These are phyloP conservation scores for Drosophila rufa DNA, from an alignment of 1,140 invertebrate genomes.

Conservation along the genomic window DNA sequence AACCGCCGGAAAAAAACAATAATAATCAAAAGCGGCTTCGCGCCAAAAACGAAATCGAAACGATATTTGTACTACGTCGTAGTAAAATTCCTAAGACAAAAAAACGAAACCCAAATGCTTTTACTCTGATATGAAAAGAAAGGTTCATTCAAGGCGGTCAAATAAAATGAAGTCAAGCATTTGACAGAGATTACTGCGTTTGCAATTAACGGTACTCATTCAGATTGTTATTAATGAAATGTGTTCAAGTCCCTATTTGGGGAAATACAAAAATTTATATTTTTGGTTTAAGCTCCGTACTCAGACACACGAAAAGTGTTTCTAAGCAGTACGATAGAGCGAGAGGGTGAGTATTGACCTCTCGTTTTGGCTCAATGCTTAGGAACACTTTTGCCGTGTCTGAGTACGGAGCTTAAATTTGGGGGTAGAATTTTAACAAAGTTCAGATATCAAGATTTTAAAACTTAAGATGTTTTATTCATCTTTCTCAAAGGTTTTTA, in stretches of 20 bases:
- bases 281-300: too few relatives aligned
- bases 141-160: conserved; percentile 31
- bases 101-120: conserved; percentile 13
- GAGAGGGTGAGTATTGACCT: too few relatives aligned
- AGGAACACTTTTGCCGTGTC: too few relatives aligned
- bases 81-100: conserved; percentile 66
- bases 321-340: too few relatives aligned
- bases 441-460: too few relatives aligned
- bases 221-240: too few relatives aligned
- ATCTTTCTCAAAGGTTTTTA: too few relatives aligned
- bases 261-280: not conserved
- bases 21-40: conserved; percentile 36
- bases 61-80: conserved; percentile 76
- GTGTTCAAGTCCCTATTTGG: not conserved
- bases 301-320: too few relatives aligned
- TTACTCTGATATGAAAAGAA: conserved; percentile 39
- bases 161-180: not conserved
- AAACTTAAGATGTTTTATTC: too few relatives aligned
- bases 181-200: not conserved
- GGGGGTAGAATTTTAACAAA: not conserved
- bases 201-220: not conserved
- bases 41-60: conserved; percentile 58
- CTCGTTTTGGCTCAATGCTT: too few relatives aligned
- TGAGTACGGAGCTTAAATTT: too few relatives aligned
- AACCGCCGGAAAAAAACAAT: conserved; percentile 29